phyloP scores from a whole-genome alignment of 2,797 vertebrate genomes.

The Chromis chromis region DNA sequence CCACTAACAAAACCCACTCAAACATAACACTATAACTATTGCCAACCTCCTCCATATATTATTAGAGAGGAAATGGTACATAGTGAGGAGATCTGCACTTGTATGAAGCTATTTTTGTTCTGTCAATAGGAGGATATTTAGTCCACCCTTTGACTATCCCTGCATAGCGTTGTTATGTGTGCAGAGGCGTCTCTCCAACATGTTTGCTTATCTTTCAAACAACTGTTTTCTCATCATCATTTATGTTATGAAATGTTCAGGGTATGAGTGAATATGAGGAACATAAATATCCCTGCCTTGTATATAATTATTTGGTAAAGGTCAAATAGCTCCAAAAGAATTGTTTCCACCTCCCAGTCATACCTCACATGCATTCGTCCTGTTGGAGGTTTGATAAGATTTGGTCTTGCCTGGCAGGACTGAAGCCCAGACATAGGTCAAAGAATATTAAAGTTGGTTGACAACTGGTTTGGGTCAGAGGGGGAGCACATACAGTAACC shows the following conservation, averaged over 20 bases:
- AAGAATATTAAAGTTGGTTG: background rate
- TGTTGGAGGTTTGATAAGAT: background rate
- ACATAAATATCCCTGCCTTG: constrained; percentile 32
- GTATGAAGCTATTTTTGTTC: constrained; percentile 59
- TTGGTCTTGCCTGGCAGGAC: background rate
- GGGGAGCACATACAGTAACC: too few species aligned
- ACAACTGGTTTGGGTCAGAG: background rate
- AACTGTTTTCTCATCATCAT: constrained; percentile 63
- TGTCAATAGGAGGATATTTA: constrained; percentile 81
- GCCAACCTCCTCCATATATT: constrained; percentile 12
- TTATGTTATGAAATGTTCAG: constrained; percentile 43
- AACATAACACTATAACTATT: background rate
- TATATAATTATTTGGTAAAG: constrained; percentile 35
- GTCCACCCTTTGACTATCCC: constrained; percentile 46
- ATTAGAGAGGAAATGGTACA: constrained; percentile 51
- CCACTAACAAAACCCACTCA: background rate
- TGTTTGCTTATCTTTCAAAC: constrained; percentile 73
- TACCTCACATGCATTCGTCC: constrained; percentile 15
- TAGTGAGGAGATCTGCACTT: constrained; percentile 29
- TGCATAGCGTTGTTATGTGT: constrained; percentile 2
- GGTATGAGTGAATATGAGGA: constrained; percentile 27
- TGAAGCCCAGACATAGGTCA: background rate
- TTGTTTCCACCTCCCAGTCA: constrained; percentile 22
- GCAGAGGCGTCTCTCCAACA: constrained; percentile 32
- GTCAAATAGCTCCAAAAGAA: constrained; percentile 46